Percentiles rank a stretch among this genome's conserved stretches.
These are phyloP conservation scores for Keiferia lycopersicella DNA, from an alignment of 2,888 invertebrate species.

Conservation along the genomic window DNA sequence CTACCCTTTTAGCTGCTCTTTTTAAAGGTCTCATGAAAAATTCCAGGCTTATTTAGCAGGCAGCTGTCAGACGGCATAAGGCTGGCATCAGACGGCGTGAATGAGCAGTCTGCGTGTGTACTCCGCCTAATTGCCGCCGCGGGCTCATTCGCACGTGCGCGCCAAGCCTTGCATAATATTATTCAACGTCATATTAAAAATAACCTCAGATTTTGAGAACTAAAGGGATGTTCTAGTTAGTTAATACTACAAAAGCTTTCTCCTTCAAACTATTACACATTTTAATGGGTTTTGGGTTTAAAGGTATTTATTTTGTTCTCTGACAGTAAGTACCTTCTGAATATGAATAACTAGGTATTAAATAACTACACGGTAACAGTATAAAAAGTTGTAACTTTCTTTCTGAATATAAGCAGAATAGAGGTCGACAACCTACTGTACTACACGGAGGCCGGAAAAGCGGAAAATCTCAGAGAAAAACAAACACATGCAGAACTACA, in stretches of 20 bases:
- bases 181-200: background rate
- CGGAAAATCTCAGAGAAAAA: background rate
- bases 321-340: no score
- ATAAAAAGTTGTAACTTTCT: background rate
- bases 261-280: no score
- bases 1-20: background rate
- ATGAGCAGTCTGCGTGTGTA: conserved; percentile 38
- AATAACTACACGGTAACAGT: no score
- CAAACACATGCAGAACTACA: background rate
- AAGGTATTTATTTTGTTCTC: no score
- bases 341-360: no score
- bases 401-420: background rate
- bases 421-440: background rate
- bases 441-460: background rate
- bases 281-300: no score
- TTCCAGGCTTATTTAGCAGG: background rate
- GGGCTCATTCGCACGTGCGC: conserved; percentile 18
- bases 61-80: background rate
- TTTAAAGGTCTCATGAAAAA: no score
- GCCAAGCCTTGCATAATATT: conserved; percentile 7
- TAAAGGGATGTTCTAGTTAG: background rate
- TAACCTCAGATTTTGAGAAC: background rate
- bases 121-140: conserved; percentile 26
- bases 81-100: conserved; percentile 25
- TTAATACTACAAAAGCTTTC: background rate